Evolutionary conservation across 2,113 vertebrate species (phyloP), one percentile per base, ranked within the genome.

Genomic region (Formicarius rufipectus): DNA sequence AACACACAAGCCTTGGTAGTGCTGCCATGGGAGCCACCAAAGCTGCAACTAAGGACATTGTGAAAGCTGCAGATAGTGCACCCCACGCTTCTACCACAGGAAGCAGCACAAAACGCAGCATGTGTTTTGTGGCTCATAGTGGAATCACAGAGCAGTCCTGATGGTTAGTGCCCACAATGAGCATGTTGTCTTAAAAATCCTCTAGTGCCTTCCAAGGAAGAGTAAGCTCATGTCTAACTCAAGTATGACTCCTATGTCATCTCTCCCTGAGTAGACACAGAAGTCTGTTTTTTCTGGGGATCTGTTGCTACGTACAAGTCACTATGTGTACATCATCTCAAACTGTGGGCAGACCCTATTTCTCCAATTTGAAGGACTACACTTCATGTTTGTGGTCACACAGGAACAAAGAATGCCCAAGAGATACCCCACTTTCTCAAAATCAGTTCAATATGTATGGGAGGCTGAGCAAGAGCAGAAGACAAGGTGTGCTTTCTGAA

Each of bases 111-210:
- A 72, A 75, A 23, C 5, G 2, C 62, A 76, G 62, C 33, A 6
- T 23, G 7, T 18, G 27, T 16, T 64, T 52, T 62, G 3, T 3
- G 35, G 86, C 58, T 82, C 12, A 3, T 39, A 27, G 66, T 45
- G 68, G 58, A 87, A 69, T 47, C 37, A 53, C 25, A 37, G 8
- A 3, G 45, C 25, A 37, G 45, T 40, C 49, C 50, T 73, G 58
- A 84, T 4, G 2, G n/a, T 11, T 12, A 6, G 40, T 0, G 1
- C 12, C 23, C 20, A 35, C 0, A 0, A 40, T 4, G 15, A 82
- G 15, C n/a, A 52, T 2, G 0, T 21, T 52, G 33, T 28, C 56
- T 71, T 42, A 84, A 37, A 60, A 69, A 58, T n/a, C 33, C 78
- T 74, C 67, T 23, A 22, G 20, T 31, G 77, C 27, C 49, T 73